Conservation (phyloP, 2,797 vertebrate species). For the Aotus griseimembra region DNA sequence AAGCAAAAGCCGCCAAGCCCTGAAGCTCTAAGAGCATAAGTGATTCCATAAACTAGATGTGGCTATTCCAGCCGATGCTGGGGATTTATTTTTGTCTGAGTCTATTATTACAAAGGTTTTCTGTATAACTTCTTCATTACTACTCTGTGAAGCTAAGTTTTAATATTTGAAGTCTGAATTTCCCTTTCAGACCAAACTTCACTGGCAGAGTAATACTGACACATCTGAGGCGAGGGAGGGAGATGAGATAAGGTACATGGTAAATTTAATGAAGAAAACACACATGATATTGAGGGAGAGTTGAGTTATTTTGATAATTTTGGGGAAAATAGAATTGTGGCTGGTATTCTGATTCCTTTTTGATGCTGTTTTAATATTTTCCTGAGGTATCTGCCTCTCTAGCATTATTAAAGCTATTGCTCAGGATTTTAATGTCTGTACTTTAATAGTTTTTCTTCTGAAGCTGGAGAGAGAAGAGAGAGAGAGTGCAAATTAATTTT, state of each 20-base stretch:
- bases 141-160: conserved; percentile 81
- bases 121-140: conserved; percentile 79
- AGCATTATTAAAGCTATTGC: conserved; percentile 53
- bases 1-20: conserved; percentile 37
- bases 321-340: neutral
- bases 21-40: conserved; percentile 51
- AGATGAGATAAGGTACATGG: conserved; percentile 78
- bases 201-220: conserved; percentile 74
- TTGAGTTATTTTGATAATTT: conserved; percentile 69
- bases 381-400: conserved; percentile 7
- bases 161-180: conserved; percentile 78
- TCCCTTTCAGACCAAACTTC: conserved; percentile 72
- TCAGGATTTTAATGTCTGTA: conserved; percentile 54
- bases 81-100: conserved; percentile 77
- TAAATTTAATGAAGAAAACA: conserved; percentile 81
- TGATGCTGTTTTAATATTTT: conserved; percentile 62
- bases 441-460: conserved; percentile 67
- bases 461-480: neutral
- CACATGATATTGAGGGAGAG: conserved; percentile 71
- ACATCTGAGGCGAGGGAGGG: conserved; percentile 68
- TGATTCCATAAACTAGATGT: conserved; percentile 79
- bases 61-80: conserved; percentile 75
- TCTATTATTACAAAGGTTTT: conserved; percentile 77
- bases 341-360: conserved; percentile 49
- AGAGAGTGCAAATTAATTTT: neutral